These are phyloP conservation scores for Falco berigora DNA, from an alignment of 2,797 vertebrate genomes.

Conservation along the genomic window DNA sequence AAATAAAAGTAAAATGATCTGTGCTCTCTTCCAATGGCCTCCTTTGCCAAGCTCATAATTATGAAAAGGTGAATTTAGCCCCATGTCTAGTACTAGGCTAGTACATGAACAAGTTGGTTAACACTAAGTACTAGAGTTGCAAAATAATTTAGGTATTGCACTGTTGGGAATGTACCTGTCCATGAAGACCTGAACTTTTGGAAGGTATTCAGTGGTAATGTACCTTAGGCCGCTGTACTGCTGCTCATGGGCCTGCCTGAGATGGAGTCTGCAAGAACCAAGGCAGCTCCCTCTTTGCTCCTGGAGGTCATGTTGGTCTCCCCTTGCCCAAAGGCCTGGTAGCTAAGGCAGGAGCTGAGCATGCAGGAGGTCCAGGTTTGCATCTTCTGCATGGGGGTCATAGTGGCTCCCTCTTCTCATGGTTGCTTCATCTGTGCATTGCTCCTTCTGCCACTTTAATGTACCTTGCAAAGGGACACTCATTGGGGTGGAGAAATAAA, in stretches of 20 bases:
- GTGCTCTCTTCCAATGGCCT: not conserved
- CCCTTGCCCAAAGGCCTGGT: not conserved
- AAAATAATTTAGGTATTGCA: not conserved
- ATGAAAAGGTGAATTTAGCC: not conserved
- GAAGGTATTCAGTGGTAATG: not conserved
- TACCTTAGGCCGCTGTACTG: not conserved
- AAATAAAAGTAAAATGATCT: not conserved
- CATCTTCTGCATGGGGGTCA: not conserved
- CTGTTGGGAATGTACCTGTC: not conserved
- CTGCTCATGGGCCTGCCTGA: not conserved
- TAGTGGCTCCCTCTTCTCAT: not conserved
- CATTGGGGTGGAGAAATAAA: not conserved
- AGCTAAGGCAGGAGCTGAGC: not conserved
- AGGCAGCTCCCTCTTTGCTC: rapidly evolving
- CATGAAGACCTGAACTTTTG: not conserved
- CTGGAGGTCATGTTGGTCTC: rapidly evolving
- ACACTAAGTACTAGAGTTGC: not conserved
- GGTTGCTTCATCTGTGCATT: not conserved
- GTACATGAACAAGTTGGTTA: not conserved
- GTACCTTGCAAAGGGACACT: not conserved
- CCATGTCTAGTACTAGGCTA: not conserved
- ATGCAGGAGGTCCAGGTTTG: not conserved
- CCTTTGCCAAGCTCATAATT: not conserved
- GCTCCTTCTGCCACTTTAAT: not conserved
- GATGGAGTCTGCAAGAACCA: not conserved